A percentile compares a stretch with the other conserved stretches of the same genome.
Evolutionary conservation across 2,888 invertebrate species (phyloP).

Genomic region (Brassicogethes aeneus): DNA sequence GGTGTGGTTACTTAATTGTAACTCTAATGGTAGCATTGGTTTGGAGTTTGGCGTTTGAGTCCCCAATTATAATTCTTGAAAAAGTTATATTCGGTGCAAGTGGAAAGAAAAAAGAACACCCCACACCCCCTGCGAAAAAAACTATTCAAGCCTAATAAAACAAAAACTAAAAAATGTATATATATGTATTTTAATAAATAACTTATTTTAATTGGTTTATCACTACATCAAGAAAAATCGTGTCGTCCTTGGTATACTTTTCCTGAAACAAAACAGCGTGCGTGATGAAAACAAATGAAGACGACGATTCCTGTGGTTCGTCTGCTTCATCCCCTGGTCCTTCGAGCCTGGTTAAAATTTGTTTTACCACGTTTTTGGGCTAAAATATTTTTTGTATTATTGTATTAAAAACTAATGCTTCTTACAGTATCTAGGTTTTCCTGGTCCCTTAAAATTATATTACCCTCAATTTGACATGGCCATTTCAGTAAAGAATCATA

Average conservation of each 20-base stretch:
- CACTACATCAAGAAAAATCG: slow-evolving; percentile 17
- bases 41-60: slow-evolving; percentile 22
- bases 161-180: no score
- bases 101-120: no score
- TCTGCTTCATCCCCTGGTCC: slow-evolving; percentile 39
- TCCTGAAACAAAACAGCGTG: slow-evolving; percentile 53
- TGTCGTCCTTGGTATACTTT: slow-evolving; percentile 50
- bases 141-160: no score
- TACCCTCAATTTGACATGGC: slow-evolving; percentile 62
- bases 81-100: slow-evolving; percentile 9
- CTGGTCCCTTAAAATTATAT: slow-evolving; percentile 55
- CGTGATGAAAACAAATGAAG: slow-evolving; percentile 58
- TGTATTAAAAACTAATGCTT: slow-evolving; percentile 1
- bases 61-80: slow-evolving; percentile 19
- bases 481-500: slow-evolving; percentile 63
- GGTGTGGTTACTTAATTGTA: slow-evolving; percentile 14
- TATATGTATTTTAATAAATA: no score
- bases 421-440: slow-evolving; percentile 29
- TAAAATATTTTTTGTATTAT: slow-evolving; percentile 22
- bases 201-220: no score
- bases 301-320: slow-evolving; percentile 40
- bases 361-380: slow-evolving; percentile 56
- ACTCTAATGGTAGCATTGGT: slow-evolving; percentile 15
- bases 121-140: no score
- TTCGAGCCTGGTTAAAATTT: slow-evolving; percentile 48